Evolutionary conservation across 2,113 vertebrate species (phyloP), one percentile per base, ranked within the genome.

Genomic region (Blennius ocellaris): DNA sequence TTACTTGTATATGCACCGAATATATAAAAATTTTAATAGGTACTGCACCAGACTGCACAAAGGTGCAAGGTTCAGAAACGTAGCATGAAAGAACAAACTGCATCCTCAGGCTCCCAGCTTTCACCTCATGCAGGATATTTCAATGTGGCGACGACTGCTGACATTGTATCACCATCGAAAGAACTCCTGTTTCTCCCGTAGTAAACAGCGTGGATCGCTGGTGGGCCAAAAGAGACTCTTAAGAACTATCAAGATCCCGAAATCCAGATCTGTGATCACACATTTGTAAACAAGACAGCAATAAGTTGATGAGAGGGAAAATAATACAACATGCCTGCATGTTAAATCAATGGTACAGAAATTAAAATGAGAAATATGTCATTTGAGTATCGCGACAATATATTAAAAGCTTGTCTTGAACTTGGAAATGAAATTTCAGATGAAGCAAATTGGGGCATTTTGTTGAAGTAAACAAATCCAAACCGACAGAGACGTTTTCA

Each of bases 261-360:
- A 43, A 12, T 6, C 14, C 12, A 55, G 76, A 14, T 69, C 58
- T 61, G 5, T 39, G 60, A 57, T 44, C 37, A 76, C 17, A 51
- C n/a, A 52, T 16, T 59, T 51, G 47, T 57, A 17, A 75, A 68
- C 43, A 69, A 21, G 14, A 52, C 65, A 58, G 37, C 48, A 45
- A 45, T 5, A 52, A 56, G 12, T 71, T 59, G 45, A 55, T 6
- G 9, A 60, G 21, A 44, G 55, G 58, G 57, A 40, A 53, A 15
- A 49, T 15, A 74, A 60, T 71, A 69, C 81, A 93, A 94, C 92
- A 93, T 90, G 93, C 92, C 93, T 87, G 93, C 93, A 93, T 93
- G 92, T 93, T 91, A 82, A 87, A 89, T 62, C 48, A 84, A 80
- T 5, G 54, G 65, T 10, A 85, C 15, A 68, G 11, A 79, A 59